Conservation (phyloP, 30 jellyfish, hydroid and myxozoan species). For the Aurelia aurita complex sp. Pacific region DNA sequence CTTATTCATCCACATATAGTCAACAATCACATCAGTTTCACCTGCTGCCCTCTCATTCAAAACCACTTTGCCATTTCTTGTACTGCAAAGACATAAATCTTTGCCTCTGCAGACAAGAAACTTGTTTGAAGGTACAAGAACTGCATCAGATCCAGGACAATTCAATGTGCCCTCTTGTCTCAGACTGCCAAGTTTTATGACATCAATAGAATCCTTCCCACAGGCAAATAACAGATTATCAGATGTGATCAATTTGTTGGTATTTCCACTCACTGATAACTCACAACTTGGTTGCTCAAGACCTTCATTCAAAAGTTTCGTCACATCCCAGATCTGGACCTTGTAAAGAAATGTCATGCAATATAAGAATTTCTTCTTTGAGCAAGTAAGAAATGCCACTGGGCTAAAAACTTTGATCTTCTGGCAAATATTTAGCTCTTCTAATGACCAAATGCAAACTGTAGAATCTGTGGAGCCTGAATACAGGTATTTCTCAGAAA, state of each 20-base stretch:
- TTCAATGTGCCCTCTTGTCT: constrained; percentile 37
- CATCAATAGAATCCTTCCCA: constrained; percentile 38
- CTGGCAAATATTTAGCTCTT: constrained; percentile 11
- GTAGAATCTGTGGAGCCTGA: constrained; percentile 86
- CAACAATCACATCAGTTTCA: constrained; percentile 30
- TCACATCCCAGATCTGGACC: constrained; percentile 83
- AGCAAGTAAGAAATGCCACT: constrained; percentile 62
- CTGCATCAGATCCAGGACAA: constrained; percentile 34
- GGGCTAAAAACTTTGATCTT: constrained; percentile 45
- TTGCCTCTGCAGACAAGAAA: constrained; percentile 41
- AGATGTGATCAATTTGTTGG: constrained; percentile 31
- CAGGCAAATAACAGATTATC: constrained; percentile 58
- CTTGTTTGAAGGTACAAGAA: constrained; percentile 47
- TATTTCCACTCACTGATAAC: constrained; percentile 23
- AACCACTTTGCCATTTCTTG: constrained; percentile 42
- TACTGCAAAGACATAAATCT: constrained; percentile 41
- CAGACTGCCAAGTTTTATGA: constrained; percentile 67
- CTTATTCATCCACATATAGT: constrained; percentile 42
- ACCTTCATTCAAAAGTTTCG: constrained; percentile 12
- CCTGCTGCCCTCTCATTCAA: constrained; percentile 18
- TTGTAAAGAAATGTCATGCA: constrained; percentile 47
- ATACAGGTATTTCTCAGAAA: constrained; percentile 50
- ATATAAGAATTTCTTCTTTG: constrained; percentile 72
- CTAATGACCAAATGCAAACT: constrained; percentile 61
- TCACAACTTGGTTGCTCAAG: background rate